Percentiles rank a stretch among this genome's conserved stretches.
These are phyloP conservation scores for Leptatherina wallacei DNA, from an alignment of 2,797 vertebrate species.

Conservation along the genomic window DNA sequence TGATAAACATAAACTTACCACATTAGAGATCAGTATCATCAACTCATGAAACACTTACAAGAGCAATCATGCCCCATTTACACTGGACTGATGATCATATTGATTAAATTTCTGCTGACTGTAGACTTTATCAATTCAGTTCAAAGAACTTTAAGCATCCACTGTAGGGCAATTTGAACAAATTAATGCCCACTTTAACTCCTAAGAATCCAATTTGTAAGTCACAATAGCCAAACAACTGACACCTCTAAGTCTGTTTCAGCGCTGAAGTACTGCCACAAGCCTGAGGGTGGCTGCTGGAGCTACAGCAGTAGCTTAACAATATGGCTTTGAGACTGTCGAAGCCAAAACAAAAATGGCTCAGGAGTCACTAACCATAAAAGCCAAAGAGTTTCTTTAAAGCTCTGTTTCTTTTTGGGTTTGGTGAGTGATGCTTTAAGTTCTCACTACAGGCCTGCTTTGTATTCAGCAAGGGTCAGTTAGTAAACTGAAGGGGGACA, in stretches of 20 bases:
- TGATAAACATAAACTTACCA: constrained; percentile 6
- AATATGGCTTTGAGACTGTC: constrained; percentile 3
- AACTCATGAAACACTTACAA: background rate
- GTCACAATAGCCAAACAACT: background rate
- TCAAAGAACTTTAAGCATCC: background rate
- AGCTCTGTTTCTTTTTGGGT: constrained; percentile 40
- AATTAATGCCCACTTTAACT: background rate
- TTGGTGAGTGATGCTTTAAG: constrained; percentile 42
- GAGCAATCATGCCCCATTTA: background rate
- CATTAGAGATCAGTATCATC: constrained; percentile 4
- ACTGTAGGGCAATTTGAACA: background rate
- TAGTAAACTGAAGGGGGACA: constrained; percentile 67
- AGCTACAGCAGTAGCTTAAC: constrained; percentile 16
- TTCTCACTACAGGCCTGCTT: constrained; percentile 44
- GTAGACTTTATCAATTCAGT: constrained; percentile 4
- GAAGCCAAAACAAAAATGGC: background rate
- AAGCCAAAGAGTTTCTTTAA: constrained; percentile 32
- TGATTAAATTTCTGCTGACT: background rate
- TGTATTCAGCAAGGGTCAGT: constrained; percentile 68
- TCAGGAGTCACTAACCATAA: background rate
- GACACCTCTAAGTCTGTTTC: background rate
- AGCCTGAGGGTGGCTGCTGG: constrained; percentile 50
- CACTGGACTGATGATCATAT: background rate
- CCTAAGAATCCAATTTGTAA: constrained; percentile 1
- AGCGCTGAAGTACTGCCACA: constrained; percentile 23